phyloP scores from a whole-genome alignment of 2,797 vertebrate genomes.

The Myripristis jacobus region DNA sequence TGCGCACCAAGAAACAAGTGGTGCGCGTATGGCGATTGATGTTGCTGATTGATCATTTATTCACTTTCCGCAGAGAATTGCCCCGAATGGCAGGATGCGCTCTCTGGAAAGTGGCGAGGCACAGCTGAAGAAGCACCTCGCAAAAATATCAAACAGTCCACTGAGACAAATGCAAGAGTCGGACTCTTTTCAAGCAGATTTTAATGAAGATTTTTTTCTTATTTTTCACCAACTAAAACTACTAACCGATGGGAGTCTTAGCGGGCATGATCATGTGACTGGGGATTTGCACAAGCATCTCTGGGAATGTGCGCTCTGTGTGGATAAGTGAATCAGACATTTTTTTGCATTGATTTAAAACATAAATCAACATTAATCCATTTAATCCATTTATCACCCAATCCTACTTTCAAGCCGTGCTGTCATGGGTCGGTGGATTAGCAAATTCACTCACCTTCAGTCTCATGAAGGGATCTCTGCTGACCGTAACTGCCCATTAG shows the following conservation, averaged over 20 bases:
- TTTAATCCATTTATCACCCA: no score
- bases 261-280: no score
- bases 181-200: no score
- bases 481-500: constrained; percentile 75
- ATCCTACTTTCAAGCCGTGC: neutral
- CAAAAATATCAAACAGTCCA: neutral
- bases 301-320: no score
- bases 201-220: no score
- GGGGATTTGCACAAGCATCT: no score
- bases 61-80: constrained; percentile 15
- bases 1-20: constrained; percentile 7
- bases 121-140: neutral
- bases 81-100: neutral
- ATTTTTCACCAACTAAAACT: no score
- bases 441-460: constrained; percentile 76
- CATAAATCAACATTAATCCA: no score
- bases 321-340: no score
- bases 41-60: constrained; percentile 40
- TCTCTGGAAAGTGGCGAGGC: constrained; percentile 5
- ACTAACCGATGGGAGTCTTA: no score
- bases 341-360: no score
- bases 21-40: constrained; percentile 20
- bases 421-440: no score
- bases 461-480: constrained; percentile 68
- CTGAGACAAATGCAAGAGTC: constrained; percentile 10